Evolutionary conservation across 1,140 invertebrate genomes (phyloP).

Genomic region (Geopemphigus sp.): DNA sequence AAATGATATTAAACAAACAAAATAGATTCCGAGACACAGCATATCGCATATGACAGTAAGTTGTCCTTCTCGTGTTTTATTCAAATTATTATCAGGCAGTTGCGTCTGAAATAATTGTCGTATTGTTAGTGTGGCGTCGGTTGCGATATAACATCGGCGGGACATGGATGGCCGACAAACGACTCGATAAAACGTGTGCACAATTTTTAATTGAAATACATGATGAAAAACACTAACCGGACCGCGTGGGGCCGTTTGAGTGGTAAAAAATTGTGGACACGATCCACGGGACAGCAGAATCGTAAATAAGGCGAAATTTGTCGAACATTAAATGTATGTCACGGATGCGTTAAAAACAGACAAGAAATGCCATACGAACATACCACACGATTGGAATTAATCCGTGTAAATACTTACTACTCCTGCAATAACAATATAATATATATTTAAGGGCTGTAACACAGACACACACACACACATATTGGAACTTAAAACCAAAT

Average conservation of each 20-base stretch:
- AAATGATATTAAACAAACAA: not conserved
- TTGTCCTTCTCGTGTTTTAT: slow-evolving; percentile 1
- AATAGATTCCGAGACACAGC: not conserved
- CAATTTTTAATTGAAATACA: slow-evolving; percentile 5
- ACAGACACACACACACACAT: too few species aligned
- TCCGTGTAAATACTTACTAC: not conserved
- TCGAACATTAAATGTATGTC: slow-evolving; percentile 25
- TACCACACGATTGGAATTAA: not conserved
- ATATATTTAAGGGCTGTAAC: too few species aligned
- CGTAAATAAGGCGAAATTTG: not conserved
- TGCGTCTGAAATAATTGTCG: not conserved
- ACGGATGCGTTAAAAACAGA: not conserved
- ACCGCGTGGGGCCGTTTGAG: not conserved
- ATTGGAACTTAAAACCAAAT: slow-evolving; percentile 42
- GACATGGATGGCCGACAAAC: slow-evolving; percentile 12
- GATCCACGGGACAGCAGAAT: not conserved
- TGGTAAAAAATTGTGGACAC: slow-evolving; percentile 9
- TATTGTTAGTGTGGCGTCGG: not conserved
- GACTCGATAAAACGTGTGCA: slow-evolving; percentile 22
- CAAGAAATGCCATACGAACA: not conserved
- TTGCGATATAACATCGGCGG: not conserved
- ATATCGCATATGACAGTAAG: not conserved
- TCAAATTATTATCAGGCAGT: slow-evolving; percentile 29
- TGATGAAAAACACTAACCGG: not conserved
- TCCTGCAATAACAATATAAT: not conserved